phyloP scores from a whole-genome alignment of 2,888 invertebrate genomes.

The Nomada hirtipes region DNA sequence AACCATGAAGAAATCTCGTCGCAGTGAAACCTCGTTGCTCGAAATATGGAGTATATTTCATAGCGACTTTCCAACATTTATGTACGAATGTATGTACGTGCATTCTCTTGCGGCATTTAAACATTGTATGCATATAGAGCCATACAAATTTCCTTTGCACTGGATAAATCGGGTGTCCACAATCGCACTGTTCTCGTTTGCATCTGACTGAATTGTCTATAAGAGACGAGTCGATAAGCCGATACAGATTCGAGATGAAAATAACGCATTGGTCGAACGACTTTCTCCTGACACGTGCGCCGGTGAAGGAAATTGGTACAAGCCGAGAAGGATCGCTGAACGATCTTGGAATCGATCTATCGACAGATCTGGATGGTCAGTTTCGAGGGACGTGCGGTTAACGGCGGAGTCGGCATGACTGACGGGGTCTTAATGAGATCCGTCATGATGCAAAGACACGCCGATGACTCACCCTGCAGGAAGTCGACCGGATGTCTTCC shows the following conservation, averaged over 20 bases:
- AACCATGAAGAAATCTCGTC: background rate
- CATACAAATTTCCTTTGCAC: background rate
- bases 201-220: background rate
- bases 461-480: conserved; percentile 61
- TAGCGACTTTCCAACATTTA: too few relatives aligned
- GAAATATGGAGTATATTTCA: too few relatives aligned
- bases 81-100: too few relatives aligned
- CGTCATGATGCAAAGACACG: conserved; percentile 55
- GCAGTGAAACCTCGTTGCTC: background rate
- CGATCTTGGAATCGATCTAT: conserved; percentile 37
- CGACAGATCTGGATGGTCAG: conserved; percentile 44
- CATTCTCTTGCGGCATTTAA: background rate
- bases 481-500: conserved; percentile 64
- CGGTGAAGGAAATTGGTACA: conserved; percentile 35
- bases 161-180: background rate
- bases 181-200: background rate
- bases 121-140: background rate
- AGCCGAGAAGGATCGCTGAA: conserved; percentile 25
- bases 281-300: conserved; percentile 48
- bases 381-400: conserved; percentile 41
- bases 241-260: conserved; percentile 5
- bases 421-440: conserved; percentile 58
- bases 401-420: conserved; percentile 34
- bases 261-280: conserved; percentile 20
- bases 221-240: background rate